phyloP scores from a whole-genome alignment of 2,113 vertebrate genomes.

The Eidolon helvum region DNA sequence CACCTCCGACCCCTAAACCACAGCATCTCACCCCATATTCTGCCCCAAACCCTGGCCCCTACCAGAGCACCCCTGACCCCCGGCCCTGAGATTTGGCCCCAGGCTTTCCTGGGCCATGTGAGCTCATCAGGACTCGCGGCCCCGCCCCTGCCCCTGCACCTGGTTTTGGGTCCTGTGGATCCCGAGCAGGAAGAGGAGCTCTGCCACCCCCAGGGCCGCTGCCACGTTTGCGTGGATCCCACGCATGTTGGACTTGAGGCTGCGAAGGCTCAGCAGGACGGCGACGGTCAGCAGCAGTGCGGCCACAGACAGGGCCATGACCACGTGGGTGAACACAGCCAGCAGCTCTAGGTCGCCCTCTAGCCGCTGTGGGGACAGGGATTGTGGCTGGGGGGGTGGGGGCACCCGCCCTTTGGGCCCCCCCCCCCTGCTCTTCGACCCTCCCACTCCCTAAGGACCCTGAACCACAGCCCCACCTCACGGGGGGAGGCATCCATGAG shows the following conservation, averaged over 20 bases:
- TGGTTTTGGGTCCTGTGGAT: slow-evolving; percentile 97
- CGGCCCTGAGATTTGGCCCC: background rate
- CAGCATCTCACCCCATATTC: background rate
- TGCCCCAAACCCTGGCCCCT: background rate
- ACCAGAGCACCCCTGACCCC: background rate
- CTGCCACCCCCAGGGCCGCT: slow-evolving; percentile 92
- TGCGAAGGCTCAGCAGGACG: slow-evolving; percentile 93
- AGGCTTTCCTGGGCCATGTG: background rate
- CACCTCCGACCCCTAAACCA: background rate
- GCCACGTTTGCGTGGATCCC: slow-evolving; percentile 96
- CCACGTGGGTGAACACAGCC: slow-evolving; percentile 94
- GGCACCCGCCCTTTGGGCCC: too few relatives aligned
- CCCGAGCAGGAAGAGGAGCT: slow-evolving; percentile 95
- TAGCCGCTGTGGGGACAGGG: slow-evolving; percentile 85
- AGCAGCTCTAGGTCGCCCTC: slow-evolving; percentile 96
- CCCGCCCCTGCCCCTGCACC: slow-evolving; percentile 79
- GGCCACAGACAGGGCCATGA: slow-evolving; percentile 90
- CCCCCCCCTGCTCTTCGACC: background rate
- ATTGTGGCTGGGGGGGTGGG: background rate
- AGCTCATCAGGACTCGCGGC: background rate
- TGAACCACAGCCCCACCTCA: slow-evolving; percentile 86
- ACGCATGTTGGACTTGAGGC: slow-evolving; percentile 96
- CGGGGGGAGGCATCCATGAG: slow-evolving; percentile 98
- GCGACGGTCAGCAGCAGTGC: slow-evolving; percentile 91
- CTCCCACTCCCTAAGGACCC: background rate